Base-by-base conservation (phyloP, 2,113 vertebrate species). In the Apaloderma vittatum region DNA sequence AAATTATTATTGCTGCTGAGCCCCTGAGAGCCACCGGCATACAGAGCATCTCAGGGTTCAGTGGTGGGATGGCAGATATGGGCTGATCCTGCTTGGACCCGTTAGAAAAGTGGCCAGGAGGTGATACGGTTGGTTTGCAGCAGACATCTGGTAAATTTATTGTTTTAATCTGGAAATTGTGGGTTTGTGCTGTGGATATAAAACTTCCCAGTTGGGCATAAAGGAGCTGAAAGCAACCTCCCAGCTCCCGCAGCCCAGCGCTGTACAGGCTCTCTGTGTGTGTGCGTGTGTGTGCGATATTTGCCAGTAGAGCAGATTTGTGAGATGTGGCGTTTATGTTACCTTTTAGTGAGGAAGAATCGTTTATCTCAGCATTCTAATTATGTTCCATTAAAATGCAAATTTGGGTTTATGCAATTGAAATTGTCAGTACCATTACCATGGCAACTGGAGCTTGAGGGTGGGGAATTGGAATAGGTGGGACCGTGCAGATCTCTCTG, bases 371-470 rank as follows among this genome's bases (percentile, higher is more conserved):
- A 90, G 95, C 94, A 91, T 97, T 97, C 97, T 98, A 97, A 98
- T 98, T 98, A 96, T 86, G 67, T 96, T 58, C 95, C 94, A 98
- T 98, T 98, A 98, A 98, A 97, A 98, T 97, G 98, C 95, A 98
- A 97, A 98, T 97, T 97, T 94, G 67, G 65, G 84, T 87, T 90
- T 73, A 85, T 96, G 59, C 58, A 40, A 40, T 51, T 36, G 27
- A 96, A 94, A 95, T 89, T 93, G 92, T 95, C 97, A 95, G 97
- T 86, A 94, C 55, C 51, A 87, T 97, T 95, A 88, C 97, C 96
- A 96, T 97, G 93, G 95, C 86, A 97, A 97, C 97, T 55, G 34
- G 74, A 96, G 91, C 93, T 97, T 95, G 94, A 97, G 94, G 86
- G 86, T 89, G 93, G 96, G 85, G 87, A 93, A 86, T 34, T 96